Conservation (phyloP, 1,140 invertebrate species). For the Lepidotrigona ventralis region DNA sequence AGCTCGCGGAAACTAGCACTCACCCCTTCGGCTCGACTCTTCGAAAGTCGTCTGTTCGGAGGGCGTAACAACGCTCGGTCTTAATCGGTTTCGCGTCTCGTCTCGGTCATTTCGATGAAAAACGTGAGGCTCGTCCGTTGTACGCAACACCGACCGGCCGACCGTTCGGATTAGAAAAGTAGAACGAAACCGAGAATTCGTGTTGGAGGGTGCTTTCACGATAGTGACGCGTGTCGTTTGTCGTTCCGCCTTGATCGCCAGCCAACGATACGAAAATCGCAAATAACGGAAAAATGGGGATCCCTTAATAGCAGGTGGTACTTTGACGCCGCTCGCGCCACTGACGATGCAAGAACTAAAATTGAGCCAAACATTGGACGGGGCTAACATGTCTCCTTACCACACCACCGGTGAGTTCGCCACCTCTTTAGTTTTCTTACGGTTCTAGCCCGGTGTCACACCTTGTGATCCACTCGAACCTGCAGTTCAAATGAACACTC, state of each 20-base stretch:
- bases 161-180: neutral
- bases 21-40: neutral
- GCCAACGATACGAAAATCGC: conserved; percentile 59
- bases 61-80: neutral
- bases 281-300: conserved; percentile 72
- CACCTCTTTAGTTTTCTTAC: conserved; percentile 69
- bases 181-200: neutral
- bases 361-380: conserved; percentile 83
- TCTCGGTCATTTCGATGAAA: neutral
- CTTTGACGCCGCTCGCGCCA: conserved; percentile 87
- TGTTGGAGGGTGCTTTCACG: neutral
- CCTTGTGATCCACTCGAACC: neutral
- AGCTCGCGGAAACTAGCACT: neutral
- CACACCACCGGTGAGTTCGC: conserved; percentile 83
- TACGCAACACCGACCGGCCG: neutral
- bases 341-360: conserved; percentile 91
- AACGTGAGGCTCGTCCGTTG: no score
- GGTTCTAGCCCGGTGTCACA: neutral
- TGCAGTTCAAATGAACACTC: neutral
- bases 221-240: neutral
- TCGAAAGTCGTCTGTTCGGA: neutral
- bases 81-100: neutral
- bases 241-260: conserved; percentile 70
- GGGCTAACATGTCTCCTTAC: conserved; percentile 84
- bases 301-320: conserved; percentile 82